Percentiles rank a stretch among this genome's conserved stretches.
phyloP scores from a whole-genome alignment of 2,797 vertebrate genomes.

The Synanceia verrucosa region DNA sequence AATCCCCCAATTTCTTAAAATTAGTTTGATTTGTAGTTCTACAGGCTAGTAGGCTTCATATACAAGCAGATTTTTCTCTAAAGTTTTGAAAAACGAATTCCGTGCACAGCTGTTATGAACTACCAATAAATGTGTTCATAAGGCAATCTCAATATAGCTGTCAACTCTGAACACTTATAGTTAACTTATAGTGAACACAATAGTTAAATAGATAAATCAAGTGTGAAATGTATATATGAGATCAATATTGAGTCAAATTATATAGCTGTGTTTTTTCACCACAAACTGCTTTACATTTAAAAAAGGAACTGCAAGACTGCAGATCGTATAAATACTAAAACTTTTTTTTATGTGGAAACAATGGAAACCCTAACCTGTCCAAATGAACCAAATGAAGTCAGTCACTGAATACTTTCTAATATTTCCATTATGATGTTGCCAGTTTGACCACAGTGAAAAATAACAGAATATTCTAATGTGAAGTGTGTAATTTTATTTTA shows the following conservation, averaged over 20 bases:
- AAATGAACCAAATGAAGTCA: constrained; percentile 33
- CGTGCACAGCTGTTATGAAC: no score
- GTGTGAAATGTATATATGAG: background rate
- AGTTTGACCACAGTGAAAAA: background rate
- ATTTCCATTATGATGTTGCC: constrained; percentile 21
- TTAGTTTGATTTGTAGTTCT: no score
- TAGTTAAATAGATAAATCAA: background rate
- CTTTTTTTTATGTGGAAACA: constrained; percentile 16
- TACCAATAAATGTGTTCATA: no score
- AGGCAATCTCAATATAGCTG: no score
- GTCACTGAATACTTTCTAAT: constrained; percentile 23
- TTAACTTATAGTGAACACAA: no score
- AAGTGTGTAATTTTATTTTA: background rate
- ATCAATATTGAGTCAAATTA: background rate
- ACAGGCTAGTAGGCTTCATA: no score
- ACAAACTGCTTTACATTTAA: background rate
- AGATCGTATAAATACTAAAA: background rate
- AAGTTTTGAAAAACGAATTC: no score
- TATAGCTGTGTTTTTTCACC: background rate
- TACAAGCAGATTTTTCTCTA: no score
- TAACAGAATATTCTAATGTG: background rate
- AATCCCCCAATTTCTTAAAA: no score
- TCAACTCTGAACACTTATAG: no score
- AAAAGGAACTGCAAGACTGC: background rate
- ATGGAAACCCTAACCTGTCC: constrained; percentile 26